Percentiles rank a stretch among this genome's conserved stretches.
Evolutionary conservation across 2,888 invertebrate species (phyloP).

Genomic region (Ypsolopha scabrella): DNA sequence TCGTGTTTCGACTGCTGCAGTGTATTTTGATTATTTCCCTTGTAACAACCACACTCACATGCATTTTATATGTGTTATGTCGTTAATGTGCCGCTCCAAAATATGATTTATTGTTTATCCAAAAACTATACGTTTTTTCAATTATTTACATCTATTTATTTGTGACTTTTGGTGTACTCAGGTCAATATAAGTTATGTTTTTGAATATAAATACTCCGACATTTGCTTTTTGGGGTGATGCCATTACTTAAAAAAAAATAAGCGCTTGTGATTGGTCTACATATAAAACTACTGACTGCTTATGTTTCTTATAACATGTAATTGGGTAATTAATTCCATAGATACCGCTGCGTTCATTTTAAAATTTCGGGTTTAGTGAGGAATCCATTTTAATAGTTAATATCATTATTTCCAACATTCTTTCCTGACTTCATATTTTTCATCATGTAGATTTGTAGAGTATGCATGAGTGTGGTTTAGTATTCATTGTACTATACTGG

Average conservation of each 20-base stretch:
- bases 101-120: no score
- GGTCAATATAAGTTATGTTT: no score
- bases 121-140: no score
- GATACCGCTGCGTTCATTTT: conserved; percentile 18
- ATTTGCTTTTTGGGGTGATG: conserved; percentile 58
- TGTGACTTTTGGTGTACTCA: no score
- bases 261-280: conserved; percentile 69
- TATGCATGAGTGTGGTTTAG: conserved; percentile 68
- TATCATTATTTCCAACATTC: conserved; percentile 24
- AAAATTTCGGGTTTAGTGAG: no score
- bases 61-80: conserved; percentile 45
- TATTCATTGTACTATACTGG: conserved; percentile 28
- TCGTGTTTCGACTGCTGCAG: conserved; percentile 45
- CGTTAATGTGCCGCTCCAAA: conserved; percentile 1
- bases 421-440: conserved; percentile 16
- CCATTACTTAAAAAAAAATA: conserved; percentile 37
- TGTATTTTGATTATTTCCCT: conserved; percentile 27
- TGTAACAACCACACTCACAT: conserved; percentile 64
- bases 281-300: conserved; percentile 27
- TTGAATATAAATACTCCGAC: conserved; percentile 51
- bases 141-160: no score
- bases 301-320: no score
- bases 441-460: conserved; percentile 32
- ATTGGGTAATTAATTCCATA: neutral
- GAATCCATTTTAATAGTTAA: conserved; percentile 23